phyloP scores from a whole-genome alignment of 2,888 invertebrate species.

The Craniophora ligustri region DNA sequence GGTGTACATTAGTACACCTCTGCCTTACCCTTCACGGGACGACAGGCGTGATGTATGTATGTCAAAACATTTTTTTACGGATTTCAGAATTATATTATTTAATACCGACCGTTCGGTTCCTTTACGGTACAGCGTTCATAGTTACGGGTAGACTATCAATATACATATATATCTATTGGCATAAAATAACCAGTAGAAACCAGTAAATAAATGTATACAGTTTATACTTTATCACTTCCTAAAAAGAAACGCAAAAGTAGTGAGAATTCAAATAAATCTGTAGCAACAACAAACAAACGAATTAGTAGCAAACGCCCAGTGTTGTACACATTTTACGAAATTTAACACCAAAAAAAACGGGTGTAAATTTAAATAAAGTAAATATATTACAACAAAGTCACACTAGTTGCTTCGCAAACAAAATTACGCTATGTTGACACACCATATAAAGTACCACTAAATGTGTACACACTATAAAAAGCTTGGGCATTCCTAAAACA shows the following conservation, averaged over 20 bases:
- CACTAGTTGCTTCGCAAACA: constrained; percentile 22
- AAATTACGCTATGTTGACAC: constrained; percentile 27
- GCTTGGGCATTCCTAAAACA: constrained; percentile 22
- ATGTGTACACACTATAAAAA: constrained; percentile 35
- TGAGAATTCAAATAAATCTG: constrained; percentile 5
- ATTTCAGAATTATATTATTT: too few relatives aligned
- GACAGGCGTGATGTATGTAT: too few relatives aligned
- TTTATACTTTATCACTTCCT: neutral
- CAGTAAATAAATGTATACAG: too few relatives aligned
- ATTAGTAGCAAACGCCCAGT: neutral
- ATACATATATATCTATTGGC: too few relatives aligned
- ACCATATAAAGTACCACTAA: constrained; percentile 22
- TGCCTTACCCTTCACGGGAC: too few relatives aligned
- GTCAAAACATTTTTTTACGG: too few relatives aligned
- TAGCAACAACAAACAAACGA: constrained; percentile 5
- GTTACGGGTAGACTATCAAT: too few relatives aligned
- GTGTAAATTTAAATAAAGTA: constrained; percentile 2
- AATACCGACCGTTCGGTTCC: too few relatives aligned
- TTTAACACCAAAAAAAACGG: neutral
- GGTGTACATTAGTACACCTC: too few relatives aligned
- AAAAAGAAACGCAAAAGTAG: neutral
- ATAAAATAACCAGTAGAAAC: too few relatives aligned
- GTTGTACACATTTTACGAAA: constrained; percentile 1
- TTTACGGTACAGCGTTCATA: too few relatives aligned
- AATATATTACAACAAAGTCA: constrained; percentile 8